Percentiles rank a stretch among this genome's conserved stretches.
phyloP scores from a whole-genome alignment of 2,113 vertebrate genomes.

The Cephalopholis sonnerati region DNA sequence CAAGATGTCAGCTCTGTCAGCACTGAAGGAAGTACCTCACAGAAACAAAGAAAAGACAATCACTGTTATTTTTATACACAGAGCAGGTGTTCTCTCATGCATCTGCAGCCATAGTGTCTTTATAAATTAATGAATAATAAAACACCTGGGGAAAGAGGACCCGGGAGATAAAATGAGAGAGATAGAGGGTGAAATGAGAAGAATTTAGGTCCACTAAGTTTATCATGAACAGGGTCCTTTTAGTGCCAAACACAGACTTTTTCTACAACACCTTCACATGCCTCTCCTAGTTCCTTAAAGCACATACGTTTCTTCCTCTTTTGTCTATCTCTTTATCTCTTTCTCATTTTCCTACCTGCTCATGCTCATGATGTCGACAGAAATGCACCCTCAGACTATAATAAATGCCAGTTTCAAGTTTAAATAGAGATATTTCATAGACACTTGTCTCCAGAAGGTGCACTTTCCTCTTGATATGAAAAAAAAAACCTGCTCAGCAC shows the following conservation, averaged over 20 bases:
- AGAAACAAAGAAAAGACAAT: not conserved
- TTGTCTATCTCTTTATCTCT: not conserved
- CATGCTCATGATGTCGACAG: conserved; percentile 3
- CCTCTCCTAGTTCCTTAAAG: not conserved
- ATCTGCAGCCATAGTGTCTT: not conserved
- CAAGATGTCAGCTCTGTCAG: not conserved
- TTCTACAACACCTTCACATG: not conserved
- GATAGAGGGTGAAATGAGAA: not conserved
- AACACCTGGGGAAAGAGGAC: not conserved
- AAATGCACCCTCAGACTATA: conserved; percentile 24
- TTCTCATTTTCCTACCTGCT: conserved; percentile 4
- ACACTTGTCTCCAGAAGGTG: conserved; percentile 54
- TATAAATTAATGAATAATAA: not conserved
- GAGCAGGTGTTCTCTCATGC: not conserved
- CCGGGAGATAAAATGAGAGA: not conserved
- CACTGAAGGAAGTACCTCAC: not conserved
- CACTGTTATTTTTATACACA: not conserved
- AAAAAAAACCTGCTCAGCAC: conserved; percentile 36
- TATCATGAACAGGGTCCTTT: not conserved
- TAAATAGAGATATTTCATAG: conserved; percentile 54
- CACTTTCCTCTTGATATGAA: conserved; percentile 50
- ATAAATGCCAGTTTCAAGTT: conserved; percentile 47
- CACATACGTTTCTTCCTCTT: not conserved
- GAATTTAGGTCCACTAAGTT: no score
- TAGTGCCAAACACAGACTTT: no score